These are phyloP conservation scores for Capitulum mitella DNA, from an alignment of 2,888 invertebrate genomes.

Conservation along the genomic window DNA sequence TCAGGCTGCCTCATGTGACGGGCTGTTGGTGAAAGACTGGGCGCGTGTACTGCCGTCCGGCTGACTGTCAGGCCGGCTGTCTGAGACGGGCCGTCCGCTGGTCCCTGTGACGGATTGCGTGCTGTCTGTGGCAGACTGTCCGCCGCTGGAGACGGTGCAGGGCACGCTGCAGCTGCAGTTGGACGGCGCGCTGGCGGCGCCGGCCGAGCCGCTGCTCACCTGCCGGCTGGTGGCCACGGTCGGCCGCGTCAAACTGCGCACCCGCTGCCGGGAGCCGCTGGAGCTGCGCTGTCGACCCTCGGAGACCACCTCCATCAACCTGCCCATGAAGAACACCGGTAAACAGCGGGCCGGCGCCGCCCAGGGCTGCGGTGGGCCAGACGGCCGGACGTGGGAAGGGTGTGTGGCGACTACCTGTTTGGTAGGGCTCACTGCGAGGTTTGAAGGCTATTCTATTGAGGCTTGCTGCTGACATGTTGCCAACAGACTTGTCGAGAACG, in stretches of 20 bases:
- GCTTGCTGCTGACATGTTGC: no score
- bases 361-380: not conserved
- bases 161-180: not conserved
- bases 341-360: not conserved
- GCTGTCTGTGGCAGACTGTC: not conserved
- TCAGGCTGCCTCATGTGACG: no score
- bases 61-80: no score
- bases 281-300: slow-evolving; percentile 4
- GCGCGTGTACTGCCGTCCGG: no score
- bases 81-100: no score
- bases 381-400: no score
- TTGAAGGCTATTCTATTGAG: no score
- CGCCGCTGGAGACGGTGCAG: not conserved
- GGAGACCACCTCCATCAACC: slow-evolving; percentile 2
- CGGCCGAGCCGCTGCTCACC: not conserved
- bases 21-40: no score
- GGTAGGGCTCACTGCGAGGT: no score
- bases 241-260: slow-evolving; percentile 7
- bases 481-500: no score
- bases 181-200: not conserved
- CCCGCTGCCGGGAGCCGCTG: slow-evolving; percentile 2
- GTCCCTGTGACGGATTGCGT: no score
- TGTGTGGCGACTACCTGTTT: no score
- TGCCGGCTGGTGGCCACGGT: slow-evolving; percentile 5
- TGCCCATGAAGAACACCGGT: slow-evolving; percentile 11